Base-by-base conservation (phyloP, 2,113 vertebrate genomes). In the Periophthalmus modestus region DNA sequence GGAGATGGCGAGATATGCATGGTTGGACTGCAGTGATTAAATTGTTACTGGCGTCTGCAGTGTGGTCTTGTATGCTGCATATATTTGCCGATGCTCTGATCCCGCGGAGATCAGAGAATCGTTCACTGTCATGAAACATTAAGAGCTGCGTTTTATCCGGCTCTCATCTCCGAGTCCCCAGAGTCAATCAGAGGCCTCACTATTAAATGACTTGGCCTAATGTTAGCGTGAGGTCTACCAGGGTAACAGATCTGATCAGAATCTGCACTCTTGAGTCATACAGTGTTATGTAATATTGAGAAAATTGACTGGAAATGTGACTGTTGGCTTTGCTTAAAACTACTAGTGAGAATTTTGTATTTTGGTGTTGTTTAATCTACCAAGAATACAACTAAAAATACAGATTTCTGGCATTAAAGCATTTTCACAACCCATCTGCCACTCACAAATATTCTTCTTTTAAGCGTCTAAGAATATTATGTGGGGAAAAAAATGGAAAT, bases 1-100 rank as follows among this genome's bases (percentile, higher is more conserved):
- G 70, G 73, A 82, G 77, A 89, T 79, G 82, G 77, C 74, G 71
- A 79, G 82, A 91, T 87, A 85, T 80, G 89, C 87, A 83, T 74
- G 79, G 78, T 74, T 86, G 86, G 83, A 88, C 87, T 89, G 88
- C 85, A 87, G 83, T 85, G 65, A 88, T 88, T 87, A 79, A 88
- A 89, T 86, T 88, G 81, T 81, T 82, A 86, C 82, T 84, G 82
- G 80, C 74, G 39, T 73, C 59, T 81, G 43, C 43, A 19, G 57
- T 67, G 74, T 57, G 34, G 63, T 23, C 13, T 21, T 72, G 66
- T 76, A 75, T 59, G 66, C 50, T 84, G 82, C 86, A 78, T 86
- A 69, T 76, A 36, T 88, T 77, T 69, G 79, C 63, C 63, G 69
- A 79, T 68, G 66, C 68, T 85, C 75, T 80, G n/a, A 54, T 65